Base-by-base conservation (phyloP, 2,888 invertebrate species). In the Mesorhabditis sp. region DNA sequence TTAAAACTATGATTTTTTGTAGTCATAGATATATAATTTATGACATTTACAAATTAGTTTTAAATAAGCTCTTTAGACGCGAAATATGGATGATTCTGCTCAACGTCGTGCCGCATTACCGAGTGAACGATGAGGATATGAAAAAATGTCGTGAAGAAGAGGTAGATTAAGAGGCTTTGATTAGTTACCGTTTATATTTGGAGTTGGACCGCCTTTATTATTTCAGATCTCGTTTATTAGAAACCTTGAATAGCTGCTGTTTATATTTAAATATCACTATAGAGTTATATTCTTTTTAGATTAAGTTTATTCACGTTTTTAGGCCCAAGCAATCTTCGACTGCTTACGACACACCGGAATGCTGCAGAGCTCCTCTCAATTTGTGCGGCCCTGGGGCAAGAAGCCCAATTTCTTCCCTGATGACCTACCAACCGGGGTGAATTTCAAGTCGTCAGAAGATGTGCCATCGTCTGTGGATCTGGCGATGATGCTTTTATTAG, bases 301-400 rank as follows among this genome's bases (percentile, higher is more conserved):
- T 10, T 50, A 50, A 13, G 58, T 10, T 50, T 13, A 50, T 13
- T 50, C 1, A 50, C n/a, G 58, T 13, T 10, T 50, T 50, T 50
- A 50, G 58, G 58, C 58, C 58, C 10, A 50, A 50, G 7, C n/a
- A n/a, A 10, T 50, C n/a, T 50, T 50, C 58, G n/a, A 50, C 58
- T 50, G 58, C n/a, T 50, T 50, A 50, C 58, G 58, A 50, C 58
- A 13, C 58, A n/a, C n/a, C n/a, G 58, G 58, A 50, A 50, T 50
- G 58, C 58, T 50, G 28, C 28, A 28, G 28, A 28, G 28, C 28
- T 28, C 28, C 28, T 28, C 28, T 28, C 28, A 28, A 28, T 28
- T 28, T 28, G 28, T 50, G 58, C 10, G n/a, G 58, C 10, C n/a
- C 58, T n/a, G 58, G 58, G 10, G 58, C 1, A 50, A 50, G 58